Evolutionary conservation across 2,797 vertebrate species (phyloP).

Genomic region (Fistularia tabacaria): DNA sequence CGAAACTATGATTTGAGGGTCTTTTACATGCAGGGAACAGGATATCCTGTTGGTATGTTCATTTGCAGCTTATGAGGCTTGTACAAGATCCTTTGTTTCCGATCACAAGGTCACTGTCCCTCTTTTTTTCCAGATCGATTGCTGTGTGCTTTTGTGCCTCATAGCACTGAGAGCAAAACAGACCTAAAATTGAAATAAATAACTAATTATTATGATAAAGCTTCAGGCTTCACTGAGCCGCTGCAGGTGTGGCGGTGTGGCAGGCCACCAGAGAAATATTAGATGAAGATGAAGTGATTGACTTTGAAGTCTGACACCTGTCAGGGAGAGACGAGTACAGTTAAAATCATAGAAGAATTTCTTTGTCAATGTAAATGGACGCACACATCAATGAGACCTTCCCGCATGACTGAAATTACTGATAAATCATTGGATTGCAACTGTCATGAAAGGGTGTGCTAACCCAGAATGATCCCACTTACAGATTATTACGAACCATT

Average conservation of each 20-base stretch:
- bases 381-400: constrained; percentile 37
- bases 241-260: constrained; percentile 59
- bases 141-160: constrained; percentile 22
- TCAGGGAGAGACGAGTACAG: constrained; percentile 9
- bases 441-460: constrained; percentile 29
- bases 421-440: constrained; percentile 45
- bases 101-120: not conserved
- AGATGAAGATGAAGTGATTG: constrained; percentile 79
- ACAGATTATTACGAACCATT: constrained; percentile 34
- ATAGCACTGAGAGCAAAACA: constrained; percentile 13
- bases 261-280: constrained; percentile 73
- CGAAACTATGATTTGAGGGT: constrained; percentile 13
- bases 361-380: constrained; percentile 2
- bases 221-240: constrained; percentile 56
- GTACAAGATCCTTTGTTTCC: constrained; percentile 12
- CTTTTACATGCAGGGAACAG: constrained; percentile 52
- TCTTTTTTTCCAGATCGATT: constrained; percentile 8
- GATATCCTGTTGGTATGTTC: constrained; percentile 18
- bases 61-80: constrained; percentile 43
- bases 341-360: not conserved
- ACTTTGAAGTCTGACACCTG: constrained; percentile 86
- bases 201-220: constrained; percentile 15
- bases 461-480: constrained; percentile 60
- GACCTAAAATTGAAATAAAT: constrained; percentile 31
- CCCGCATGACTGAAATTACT: constrained; percentile 25